These are phyloP conservation scores for Eulemur albifrons DNA, from an alignment of 2,797 vertebrate species.

Conservation along the genomic window DNA sequence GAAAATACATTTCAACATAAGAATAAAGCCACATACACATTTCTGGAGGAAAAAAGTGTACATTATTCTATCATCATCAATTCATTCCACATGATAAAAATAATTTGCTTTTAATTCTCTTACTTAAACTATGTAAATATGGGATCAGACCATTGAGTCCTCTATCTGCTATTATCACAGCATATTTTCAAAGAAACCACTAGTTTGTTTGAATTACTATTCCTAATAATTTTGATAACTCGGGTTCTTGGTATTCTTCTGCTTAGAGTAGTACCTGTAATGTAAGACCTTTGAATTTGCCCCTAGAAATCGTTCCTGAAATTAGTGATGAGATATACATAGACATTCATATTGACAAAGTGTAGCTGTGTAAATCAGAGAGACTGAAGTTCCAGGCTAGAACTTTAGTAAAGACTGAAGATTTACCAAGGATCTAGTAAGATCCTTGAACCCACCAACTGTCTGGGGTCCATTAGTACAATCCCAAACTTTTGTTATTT, in stretches of 20 bases:
- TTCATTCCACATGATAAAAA: slow-evolving; percentile 9
- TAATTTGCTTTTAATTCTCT: not conserved
- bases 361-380: not conserved
- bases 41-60: not conserved
- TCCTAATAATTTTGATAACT: not conserved
- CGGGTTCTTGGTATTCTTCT: not conserved
- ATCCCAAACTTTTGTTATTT: not conserved
- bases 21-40: not conserved
- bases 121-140: slow-evolving; percentile 19
- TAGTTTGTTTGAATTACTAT: slow-evolving; percentile 26
- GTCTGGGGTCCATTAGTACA: not conserved
- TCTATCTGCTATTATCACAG: not conserved
- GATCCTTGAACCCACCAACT: not conserved
- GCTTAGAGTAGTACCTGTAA: not conserved
- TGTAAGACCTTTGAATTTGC: not conserved
- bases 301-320: not conserved
- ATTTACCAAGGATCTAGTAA: not conserved
- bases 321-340: not conserved
- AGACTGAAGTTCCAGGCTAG: not conserved
- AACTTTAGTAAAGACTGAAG: not conserved
- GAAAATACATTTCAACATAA: not conserved
- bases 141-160: not conserved
- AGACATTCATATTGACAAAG: not conserved
- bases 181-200: slow-evolving; percentile 35
- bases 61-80: not conserved